Percentiles rank a stretch among this genome's conserved stretches.
These are phyloP conservation scores for Lampropteryx suffumata DNA, from an alignment of 2,888 invertebrate species.

Conservation along the genomic window DNA sequence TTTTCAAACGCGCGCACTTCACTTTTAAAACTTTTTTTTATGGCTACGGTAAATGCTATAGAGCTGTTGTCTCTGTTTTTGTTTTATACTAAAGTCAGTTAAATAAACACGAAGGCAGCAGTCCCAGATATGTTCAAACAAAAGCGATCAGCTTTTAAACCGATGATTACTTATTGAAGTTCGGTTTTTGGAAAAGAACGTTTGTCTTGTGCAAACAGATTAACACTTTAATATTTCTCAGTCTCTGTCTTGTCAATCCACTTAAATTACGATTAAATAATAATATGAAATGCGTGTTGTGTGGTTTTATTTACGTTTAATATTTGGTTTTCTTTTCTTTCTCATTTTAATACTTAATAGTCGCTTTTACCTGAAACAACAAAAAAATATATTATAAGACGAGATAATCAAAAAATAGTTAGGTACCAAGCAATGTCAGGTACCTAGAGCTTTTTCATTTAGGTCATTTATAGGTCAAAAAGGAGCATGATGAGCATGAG, in stretches of 20 bases:
- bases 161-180: conserved; percentile 73
- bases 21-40: neutral
- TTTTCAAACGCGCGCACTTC: neutral
- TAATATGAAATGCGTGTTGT: conserved; percentile 33
- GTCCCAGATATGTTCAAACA: conserved; percentile 72
- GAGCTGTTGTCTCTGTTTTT: conserved; percentile 52
- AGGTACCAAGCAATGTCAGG: no score
- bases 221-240: conserved; percentile 52
- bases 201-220: conserved; percentile 49
- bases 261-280: conserved; percentile 36
- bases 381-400: conserved; percentile 11
- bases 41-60: conserved; percentile 46
- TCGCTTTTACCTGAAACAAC: conserved; percentile 56
- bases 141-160: conserved; percentile 65
- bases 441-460: no score
- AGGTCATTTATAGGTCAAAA: no score
- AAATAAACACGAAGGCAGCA: conserved; percentile 68
- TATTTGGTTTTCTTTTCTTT: conserved; percentile 74
- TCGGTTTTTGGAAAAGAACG: conserved; percentile 57
- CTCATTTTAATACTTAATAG: conserved; percentile 61
- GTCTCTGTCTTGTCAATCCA: conserved; percentile 65
- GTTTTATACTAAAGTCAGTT: conserved; percentile 52
- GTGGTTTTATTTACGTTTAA: conserved; percentile 23
- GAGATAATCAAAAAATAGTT: no score
- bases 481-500: no score